Conservation (phyloP, 2,113 vertebrate species). For the Entosphenus tridentatus region DNA sequence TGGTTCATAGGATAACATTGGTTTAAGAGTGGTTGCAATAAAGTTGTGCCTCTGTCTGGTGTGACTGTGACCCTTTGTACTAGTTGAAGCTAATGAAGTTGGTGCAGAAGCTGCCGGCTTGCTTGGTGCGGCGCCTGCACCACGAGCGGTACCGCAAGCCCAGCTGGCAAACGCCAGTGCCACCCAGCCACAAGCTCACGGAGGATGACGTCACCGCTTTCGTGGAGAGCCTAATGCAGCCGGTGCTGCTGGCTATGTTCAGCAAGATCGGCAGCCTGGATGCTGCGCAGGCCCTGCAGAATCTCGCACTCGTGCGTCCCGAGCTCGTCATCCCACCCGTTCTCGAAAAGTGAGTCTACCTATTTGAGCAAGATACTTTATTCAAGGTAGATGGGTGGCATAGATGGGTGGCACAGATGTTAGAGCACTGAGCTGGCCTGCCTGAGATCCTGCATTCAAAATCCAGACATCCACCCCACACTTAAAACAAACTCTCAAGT, state of each 20-base stretch:
- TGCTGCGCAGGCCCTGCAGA: constrained; percentile 84
- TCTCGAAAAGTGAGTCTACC: constrained; percentile 55
- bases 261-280: constrained; percentile 94
- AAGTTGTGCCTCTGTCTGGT: too few relatives aligned
- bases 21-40: too few relatives aligned
- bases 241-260: constrained; percentile 92
- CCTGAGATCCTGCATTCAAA: too few relatives aligned
- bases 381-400: neutral
- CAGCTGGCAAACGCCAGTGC: constrained; percentile 68
- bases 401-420: neutral
- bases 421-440: too few relatives aligned
- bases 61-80: too few relatives aligned
- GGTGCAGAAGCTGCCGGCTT: constrained; percentile 64
- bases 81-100: constrained; percentile 91
- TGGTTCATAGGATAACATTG: too few relatives aligned
- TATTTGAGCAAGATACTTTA: neutral
- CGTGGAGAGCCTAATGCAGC: constrained; percentile 82
- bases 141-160: constrained; percentile 69
- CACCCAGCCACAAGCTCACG: constrained; percentile 64
- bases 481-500: too few relatives aligned
- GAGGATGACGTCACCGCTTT: constrained; percentile 81
- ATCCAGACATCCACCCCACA: too few relatives aligned
- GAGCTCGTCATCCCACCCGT: constrained; percentile 91
- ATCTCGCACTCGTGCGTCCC: constrained; percentile 81
- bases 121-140: constrained; percentile 66